phyloP scores from a whole-genome alignment of 2,888 invertebrate genomes.

The Aproaerema taeniolella region DNA sequence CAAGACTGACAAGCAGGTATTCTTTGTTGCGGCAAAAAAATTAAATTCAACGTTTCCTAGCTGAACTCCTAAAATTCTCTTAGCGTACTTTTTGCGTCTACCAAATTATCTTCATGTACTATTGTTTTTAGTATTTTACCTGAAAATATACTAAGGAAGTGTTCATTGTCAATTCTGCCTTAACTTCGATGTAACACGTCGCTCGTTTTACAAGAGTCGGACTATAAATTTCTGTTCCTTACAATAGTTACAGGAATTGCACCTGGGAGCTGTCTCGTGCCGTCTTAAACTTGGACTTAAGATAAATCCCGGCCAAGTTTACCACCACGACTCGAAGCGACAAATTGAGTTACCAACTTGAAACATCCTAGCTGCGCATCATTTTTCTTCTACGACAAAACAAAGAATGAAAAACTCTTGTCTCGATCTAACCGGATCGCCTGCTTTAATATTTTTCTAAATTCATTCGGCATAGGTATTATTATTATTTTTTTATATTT shows the following conservation, averaged over 20 bases:
- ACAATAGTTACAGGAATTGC: constrained; percentile 66
- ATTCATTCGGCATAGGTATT: neutral
- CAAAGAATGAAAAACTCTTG: no score
- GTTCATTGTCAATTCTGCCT: no score
- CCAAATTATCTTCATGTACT: no score
- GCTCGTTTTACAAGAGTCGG: constrained; percentile 33
- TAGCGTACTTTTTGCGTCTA: no score
- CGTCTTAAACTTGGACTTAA: constrained; percentile 51
- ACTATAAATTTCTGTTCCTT: constrained; percentile 65
- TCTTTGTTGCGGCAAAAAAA: no score
- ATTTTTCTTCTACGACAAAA: constrained; percentile 44
- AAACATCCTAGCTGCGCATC: constrained; percentile 34
- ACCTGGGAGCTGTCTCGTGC: constrained; percentile 63
- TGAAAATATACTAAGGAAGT: no score
- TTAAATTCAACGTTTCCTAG: no score
- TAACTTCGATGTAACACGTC: constrained; percentile 33
- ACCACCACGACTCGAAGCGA: constrained; percentile 31
- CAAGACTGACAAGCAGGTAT: no score
- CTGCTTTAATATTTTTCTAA: neutral
- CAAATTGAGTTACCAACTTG: constrained; percentile 58
- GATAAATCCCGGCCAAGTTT: constrained; percentile 52
- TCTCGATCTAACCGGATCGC: no score
- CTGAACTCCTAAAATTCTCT: no score
- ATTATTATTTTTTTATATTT: neutral
- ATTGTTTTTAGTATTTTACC: no score